phyloP scores from a whole-genome alignment of 2,113 vertebrate species.

The Oreocharis arfaki region DNA sequence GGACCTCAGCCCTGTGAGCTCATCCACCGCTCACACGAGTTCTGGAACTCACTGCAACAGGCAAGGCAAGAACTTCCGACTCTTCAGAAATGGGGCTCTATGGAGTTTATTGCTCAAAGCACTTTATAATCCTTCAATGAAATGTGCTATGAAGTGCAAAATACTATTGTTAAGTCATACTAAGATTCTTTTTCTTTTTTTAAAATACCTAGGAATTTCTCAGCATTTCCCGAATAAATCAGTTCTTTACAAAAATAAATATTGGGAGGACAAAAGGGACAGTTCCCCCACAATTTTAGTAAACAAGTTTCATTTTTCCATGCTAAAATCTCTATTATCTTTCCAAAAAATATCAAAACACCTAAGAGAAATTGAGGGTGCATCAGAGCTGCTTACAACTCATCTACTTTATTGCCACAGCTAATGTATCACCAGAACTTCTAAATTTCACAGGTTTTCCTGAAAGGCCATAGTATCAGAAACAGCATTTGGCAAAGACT shows the following conservation, averaged over 20 bases:
- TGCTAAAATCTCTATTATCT: conserved; percentile 1
- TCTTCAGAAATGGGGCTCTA: neutral
- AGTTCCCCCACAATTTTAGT: neutral
- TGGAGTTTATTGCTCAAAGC: conserved; percentile 30
- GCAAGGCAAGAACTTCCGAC: neutral
- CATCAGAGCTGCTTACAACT: neutral
- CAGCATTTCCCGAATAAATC: neutral
- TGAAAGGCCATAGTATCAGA: neutral
- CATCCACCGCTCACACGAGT: neutral
- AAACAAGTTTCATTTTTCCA: neutral
- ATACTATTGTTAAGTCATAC: neutral
- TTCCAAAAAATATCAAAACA: conserved; percentile 13
- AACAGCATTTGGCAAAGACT: neutral
- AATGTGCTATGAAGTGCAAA: neutral
- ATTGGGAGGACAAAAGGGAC: neutral
- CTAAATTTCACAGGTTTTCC: neutral
- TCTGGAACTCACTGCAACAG: neutral
- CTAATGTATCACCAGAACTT: neutral
- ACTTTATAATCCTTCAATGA: neutral
- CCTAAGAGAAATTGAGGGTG: neutral
- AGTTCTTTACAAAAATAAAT: conserved; percentile 48
- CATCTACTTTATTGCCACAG: neutral
- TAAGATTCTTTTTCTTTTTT: neutral
- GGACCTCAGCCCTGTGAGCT: neutral
- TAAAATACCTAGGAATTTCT: neutral